Evolutionary conservation across 2,888 invertebrate genomes (phyloP).

Genomic region (Sialis lutaria): DNA sequence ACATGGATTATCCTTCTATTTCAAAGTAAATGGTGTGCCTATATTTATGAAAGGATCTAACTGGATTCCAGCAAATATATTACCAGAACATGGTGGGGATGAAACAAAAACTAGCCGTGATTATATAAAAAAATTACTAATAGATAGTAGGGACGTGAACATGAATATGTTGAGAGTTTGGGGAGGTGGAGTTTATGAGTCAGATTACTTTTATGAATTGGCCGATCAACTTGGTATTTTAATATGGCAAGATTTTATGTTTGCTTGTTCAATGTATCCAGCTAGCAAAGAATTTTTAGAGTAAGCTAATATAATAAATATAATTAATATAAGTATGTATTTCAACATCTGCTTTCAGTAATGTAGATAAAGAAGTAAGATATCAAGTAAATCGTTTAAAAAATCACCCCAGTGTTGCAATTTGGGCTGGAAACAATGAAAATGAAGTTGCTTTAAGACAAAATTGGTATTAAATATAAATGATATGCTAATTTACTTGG

Average conservation of each 20-base stretch:
- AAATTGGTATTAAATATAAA: conserved; percentile 45
- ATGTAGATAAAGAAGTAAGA: conserved; percentile 55
- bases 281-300: conserved; percentile 48
- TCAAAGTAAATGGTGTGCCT: conserved; percentile 66
- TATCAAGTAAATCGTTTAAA: conserved; percentile 71
- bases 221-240: conserved; percentile 82
- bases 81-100: conserved; percentile 55
- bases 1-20: conserved; percentile 63
- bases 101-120: conserved; percentile 22
- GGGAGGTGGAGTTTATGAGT: conserved; percentile 96
- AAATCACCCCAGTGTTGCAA: conserved; percentile 68
- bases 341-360: conserved; percentile 25
- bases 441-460: conserved; percentile 78
- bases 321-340: too few relatives aligned
- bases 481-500: too few relatives aligned
- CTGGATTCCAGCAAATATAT: conserved; percentile 75
- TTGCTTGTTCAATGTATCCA: conserved; percentile 92
- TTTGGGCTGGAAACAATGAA: conserved; percentile 96
- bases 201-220: conserved; percentile 70
- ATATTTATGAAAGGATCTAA: conserved; percentile 94
- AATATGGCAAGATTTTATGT: conserved; percentile 97
- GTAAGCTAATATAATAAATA: conserved; percentile 21
- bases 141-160: conserved; percentile 54
- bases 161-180: conserved; percentile 94
- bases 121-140: conserved; percentile 40